Percentiles rank a stretch among this genome's conserved stretches.
Conservation (phyloP, 2,113 vertebrate genomes). For the Rhodinocichla rosea region DNA sequence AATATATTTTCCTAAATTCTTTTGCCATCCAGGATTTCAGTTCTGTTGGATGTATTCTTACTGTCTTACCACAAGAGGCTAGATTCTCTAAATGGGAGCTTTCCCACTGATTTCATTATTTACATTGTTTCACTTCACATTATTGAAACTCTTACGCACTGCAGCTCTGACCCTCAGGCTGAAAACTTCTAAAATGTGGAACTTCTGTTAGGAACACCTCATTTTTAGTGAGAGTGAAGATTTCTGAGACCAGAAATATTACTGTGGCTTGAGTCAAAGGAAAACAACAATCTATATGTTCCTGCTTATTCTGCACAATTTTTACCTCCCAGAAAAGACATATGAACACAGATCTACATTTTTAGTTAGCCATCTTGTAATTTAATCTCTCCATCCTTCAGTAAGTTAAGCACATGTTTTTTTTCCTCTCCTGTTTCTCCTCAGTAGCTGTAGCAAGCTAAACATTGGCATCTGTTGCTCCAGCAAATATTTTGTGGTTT, state of each 20-base stretch:
- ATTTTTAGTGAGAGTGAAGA: neutral
- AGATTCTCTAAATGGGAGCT: neutral
- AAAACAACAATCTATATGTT: neutral
- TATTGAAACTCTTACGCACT: neutral
- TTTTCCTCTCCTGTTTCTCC: neutral
- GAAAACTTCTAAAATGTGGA: neutral
- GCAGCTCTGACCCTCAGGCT: neutral
- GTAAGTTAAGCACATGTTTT: neutral
- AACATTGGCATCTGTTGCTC: neutral
- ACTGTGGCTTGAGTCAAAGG: neutral
- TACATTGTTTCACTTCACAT: neutral
- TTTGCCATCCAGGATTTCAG: neutral
- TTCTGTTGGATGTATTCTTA: neutral
- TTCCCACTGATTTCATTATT: conserved; percentile 19
- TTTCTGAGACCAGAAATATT: neutral
- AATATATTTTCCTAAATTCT: neutral
- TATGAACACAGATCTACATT: neutral
- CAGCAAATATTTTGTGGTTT: conserved; percentile 14
- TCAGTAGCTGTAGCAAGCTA: neutral
- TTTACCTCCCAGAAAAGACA: neutral
- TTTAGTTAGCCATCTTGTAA: neutral
- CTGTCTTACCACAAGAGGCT: neutral
- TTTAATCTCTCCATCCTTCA: neutral
- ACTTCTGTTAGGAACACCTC: neutral
- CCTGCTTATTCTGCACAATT: neutral